Evolutionary conservation across 2,113 vertebrate genomes (phyloP).

Genomic region (Rhinolophus ferrumequinum): DNA sequence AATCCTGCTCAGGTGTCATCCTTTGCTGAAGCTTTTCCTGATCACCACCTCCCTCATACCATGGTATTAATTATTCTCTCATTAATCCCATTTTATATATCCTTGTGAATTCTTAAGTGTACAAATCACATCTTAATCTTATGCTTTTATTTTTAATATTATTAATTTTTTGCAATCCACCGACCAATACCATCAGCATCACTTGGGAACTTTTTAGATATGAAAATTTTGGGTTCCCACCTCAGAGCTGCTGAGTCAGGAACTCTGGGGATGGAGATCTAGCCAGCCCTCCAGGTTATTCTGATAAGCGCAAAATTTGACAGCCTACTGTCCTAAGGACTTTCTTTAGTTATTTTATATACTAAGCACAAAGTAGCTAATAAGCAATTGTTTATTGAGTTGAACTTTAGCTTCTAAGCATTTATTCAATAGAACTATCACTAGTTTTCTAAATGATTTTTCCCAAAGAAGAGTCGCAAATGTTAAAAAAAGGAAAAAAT

Average conservation of each 20-base stretch:
- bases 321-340: neutral
- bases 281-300: neutral
- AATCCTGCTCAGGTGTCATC: neutral
- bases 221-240: neutral
- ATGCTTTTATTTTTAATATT: neutral
- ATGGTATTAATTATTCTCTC: neutral
- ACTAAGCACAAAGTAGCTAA: neutral
- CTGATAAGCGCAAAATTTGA: slow-evolving; percentile 13
- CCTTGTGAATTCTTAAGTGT: neutral
- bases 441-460: neutral
- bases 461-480: neutral
- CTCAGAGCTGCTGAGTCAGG: neutral
- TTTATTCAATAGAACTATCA: neutral
- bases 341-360: neutral
- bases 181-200: neutral
- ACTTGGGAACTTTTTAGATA: neutral
- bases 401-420: neutral
- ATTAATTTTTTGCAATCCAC: neutral
- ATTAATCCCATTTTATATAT: neutral
- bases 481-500: slow-evolving; percentile 60
- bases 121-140: neutral
- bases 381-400: neutral
- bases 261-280: neutral
- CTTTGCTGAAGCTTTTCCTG: neutral
- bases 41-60: neutral